Percentiles rank a stretch among this genome's conserved stretches.
Conservation (phyloP, 2,888 invertebrate genomes). For the Cyclophora punctaria region DNA sequence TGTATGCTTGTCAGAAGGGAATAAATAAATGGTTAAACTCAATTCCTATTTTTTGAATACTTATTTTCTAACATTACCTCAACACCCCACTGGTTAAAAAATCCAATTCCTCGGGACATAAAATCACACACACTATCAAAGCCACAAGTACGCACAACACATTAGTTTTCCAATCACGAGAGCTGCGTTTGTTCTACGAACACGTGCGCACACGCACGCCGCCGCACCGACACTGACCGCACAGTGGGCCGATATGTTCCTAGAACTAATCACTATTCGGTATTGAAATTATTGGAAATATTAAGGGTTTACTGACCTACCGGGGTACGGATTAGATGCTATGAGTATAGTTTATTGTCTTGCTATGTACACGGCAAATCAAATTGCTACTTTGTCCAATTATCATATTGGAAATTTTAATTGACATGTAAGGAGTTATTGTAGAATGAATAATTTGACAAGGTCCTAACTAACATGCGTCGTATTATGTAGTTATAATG, state of each 20-base stretch:
- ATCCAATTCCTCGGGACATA: not conserved
- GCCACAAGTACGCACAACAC: slow-evolving; percentile 27
- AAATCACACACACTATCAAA: slow-evolving; percentile 22
- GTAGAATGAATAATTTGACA: too few species aligned
- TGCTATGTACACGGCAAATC: too few species aligned
- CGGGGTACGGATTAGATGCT: not conserved
- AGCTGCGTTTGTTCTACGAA: slow-evolving; percentile 45
- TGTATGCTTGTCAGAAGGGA: too few species aligned
- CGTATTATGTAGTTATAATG: too few species aligned
- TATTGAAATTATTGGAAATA: slow-evolving; percentile 21
- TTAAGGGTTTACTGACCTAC: slow-evolving; percentile 18
- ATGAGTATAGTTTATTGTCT: slow-evolving; percentile 7
- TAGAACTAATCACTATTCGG: slow-evolving; percentile 12
- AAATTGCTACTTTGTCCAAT: too few species aligned
- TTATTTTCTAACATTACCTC: not conserved
- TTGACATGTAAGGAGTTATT: too few species aligned
- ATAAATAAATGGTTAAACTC: too few species aligned
- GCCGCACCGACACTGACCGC: slow-evolving; percentile 21
- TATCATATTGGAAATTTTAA: too few species aligned
- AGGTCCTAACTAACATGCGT: too few species aligned
- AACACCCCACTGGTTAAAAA: slow-evolving; percentile 1
- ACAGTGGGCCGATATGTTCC: slow-evolving; percentile 27
- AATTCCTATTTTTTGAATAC: too few species aligned
- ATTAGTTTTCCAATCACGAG: slow-evolving; percentile 56
- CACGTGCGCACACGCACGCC: slow-evolving; percentile 49